Conservation (phyloP, 2,888 invertebrate species). For the Julus scandinavius region DNA sequence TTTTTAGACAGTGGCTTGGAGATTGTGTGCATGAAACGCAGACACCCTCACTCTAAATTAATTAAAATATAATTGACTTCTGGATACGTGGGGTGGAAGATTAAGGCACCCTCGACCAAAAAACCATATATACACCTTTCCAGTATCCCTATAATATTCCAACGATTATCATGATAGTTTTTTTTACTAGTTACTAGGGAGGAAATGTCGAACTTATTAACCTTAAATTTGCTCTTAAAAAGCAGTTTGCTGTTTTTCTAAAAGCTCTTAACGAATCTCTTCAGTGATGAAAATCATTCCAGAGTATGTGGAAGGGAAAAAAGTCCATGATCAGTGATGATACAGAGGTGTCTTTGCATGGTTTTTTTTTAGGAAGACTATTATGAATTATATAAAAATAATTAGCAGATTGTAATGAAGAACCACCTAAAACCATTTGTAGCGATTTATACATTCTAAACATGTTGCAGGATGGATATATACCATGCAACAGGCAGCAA, state of each 20-base stretch:
- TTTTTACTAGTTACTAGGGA: not conserved
- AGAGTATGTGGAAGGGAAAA: not conserved
- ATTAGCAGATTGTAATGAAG: no score
- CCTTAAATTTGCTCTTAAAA: constrained; percentile 37
- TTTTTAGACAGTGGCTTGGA: not conserved
- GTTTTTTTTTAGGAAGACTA: no score
- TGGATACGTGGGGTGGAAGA: constrained; percentile 30
- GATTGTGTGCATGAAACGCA: not conserved
- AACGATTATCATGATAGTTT: not conserved
- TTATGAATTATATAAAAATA: no score
- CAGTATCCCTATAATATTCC: not conserved
- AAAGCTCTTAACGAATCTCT: constrained; percentile 44
- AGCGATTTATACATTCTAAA: no score
- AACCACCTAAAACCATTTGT: no score
- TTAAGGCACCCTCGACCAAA: not conserved
- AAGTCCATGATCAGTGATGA: not conserved
- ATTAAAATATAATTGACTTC: constrained; percentile 41
- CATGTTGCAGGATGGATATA: no score
- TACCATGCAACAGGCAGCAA: no score
- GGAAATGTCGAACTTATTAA: constrained; percentile 10
- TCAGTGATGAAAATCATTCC: not conserved
- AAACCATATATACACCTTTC: not conserved
- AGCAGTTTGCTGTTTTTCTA: constrained; percentile 42
- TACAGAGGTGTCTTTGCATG: no score
- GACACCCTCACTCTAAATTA: constrained; percentile 35